A percentile compares a stretch with the other conserved stretches of the same genome.
These are phyloP conservation scores for Anguilla anguilla DNA, from an alignment of 2,797 vertebrate species.

Conservation along the genomic window DNA sequence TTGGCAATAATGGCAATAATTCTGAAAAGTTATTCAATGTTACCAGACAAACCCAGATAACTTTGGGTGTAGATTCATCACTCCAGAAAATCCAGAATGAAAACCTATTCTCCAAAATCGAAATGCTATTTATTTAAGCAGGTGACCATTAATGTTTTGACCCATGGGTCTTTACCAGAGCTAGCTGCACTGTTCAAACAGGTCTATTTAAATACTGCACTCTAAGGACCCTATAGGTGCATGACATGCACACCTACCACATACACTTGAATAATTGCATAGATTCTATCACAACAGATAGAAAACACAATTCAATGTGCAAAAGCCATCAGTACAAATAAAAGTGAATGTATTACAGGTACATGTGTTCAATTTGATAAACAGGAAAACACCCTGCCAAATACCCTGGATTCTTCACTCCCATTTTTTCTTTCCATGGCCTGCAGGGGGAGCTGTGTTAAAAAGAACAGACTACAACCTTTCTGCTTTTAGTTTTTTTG, in stretches of 20 bases:
- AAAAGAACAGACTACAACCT: not conserved
- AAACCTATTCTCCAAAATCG: not conserved
- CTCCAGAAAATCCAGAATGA: not conserved
- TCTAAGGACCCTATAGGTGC: too few relatives aligned
- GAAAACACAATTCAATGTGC: not conserved
- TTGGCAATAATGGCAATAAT: not conserved
- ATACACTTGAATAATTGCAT: not conserved
- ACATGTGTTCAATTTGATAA: too few relatives aligned
- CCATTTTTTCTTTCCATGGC: not conserved
- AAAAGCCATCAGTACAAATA: not conserved
- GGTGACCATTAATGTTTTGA: too few relatives aligned
- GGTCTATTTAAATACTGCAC: not conserved
- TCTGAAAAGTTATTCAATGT: not conserved
- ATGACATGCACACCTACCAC: not conserved
- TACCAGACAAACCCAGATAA: not conserved
- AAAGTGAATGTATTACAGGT: not conserved
- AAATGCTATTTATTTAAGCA: too few relatives aligned
- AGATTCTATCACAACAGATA: not conserved
- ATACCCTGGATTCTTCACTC: not conserved
- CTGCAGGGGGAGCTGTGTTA: not conserved
- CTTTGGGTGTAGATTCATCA: not conserved
- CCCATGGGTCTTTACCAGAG: not conserved
- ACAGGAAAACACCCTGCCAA: too few relatives aligned
- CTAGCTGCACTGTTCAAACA: not conserved
- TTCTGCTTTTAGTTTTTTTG: not conserved